phyloP scores from a whole-genome alignment of 2,113 vertebrate genomes.

The Takifugu flavidus region DNA sequence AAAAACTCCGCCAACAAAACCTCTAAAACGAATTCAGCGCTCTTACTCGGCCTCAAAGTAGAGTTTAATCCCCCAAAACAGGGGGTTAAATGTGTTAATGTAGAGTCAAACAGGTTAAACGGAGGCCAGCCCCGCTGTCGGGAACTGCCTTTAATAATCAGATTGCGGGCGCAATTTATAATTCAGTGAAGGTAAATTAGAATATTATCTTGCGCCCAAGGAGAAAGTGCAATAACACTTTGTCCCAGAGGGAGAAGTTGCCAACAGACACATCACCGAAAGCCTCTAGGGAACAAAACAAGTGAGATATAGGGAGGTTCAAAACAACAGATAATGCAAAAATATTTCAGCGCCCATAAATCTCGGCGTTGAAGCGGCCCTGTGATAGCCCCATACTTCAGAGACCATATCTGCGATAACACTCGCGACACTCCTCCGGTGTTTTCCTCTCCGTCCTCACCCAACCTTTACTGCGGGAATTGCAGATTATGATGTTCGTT shows the following conservation, averaged over 20 bases:
- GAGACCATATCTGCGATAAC: slow-evolving; percentile 54
- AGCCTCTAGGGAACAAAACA: slow-evolving; percentile 53
- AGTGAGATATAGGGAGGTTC: slow-evolving; percentile 48
- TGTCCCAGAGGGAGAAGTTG: slow-evolving; percentile 11
- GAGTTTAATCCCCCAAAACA: no score
- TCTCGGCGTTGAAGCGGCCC: slow-evolving; percentile 50
- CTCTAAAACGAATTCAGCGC: no score
- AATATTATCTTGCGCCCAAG: slow-evolving; percentile 51
- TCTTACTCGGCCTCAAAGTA: no score
- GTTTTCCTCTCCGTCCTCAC: no score
- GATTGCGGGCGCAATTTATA: no score
- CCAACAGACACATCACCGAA: slow-evolving; percentile 35
- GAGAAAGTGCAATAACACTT: slow-evolving; percentile 49
- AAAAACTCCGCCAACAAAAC: no score
- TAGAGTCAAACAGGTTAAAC: no score
- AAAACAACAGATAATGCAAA: slow-evolving; percentile 66
- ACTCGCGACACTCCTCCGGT: slow-evolving; percentile 26
- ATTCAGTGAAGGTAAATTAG: slow-evolving; percentile 36
- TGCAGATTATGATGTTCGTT: no score
- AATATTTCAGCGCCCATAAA: slow-evolving; percentile 62
- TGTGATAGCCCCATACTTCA: slow-evolving; percentile 53
- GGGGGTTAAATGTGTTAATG: no score
- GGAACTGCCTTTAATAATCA: no score
- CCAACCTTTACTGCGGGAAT: no score
- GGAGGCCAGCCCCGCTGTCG: no score